Evolutionary conservation across 2,113 vertebrate species (phyloP).

Genomic region (Epinephelus cyanopodus): DNA sequence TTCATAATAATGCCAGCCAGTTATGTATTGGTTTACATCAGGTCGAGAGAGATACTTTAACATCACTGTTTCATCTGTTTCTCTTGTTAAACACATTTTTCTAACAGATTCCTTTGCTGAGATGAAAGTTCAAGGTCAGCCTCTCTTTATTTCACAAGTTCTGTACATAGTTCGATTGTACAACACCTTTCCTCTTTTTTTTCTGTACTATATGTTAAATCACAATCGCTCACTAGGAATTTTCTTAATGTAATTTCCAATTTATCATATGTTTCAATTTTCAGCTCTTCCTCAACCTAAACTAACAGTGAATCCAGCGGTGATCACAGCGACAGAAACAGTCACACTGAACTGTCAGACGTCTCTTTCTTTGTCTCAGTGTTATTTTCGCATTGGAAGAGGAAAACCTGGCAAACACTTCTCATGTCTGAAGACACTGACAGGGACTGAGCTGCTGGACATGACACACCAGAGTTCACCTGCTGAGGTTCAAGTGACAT

Average conservation of each 20-base stretch:
- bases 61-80: neutral
- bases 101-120: conserved; percentile 15
- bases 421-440: conserved; percentile 29
- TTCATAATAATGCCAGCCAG: neutral
- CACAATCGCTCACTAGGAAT: no score
- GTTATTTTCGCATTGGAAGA: neutral
- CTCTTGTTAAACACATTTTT: neutral
- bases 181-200: neutral
- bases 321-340: conserved; percentile 27
- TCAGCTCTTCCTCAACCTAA: conserved; percentile 18
- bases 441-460: conserved; percentile 31
- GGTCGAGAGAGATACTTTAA: neutral
- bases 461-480: neutral
- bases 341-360: conserved; percentile 31
- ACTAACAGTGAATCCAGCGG: conserved; percentile 1
- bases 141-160: no score
- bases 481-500: conserved; percentile 31
- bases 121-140: conserved; percentile 17
- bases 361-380: neutral
- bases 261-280: neutral
- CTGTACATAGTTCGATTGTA: no score
- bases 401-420: rapidly evolving
- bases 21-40: neutral
- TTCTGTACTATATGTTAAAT: neutral
- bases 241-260: no score